Evolutionary conservation across 2,113 vertebrate species (phyloP), one percentile per base, ranked within the genome.

Genomic region (Aix galericulata): DNA sequence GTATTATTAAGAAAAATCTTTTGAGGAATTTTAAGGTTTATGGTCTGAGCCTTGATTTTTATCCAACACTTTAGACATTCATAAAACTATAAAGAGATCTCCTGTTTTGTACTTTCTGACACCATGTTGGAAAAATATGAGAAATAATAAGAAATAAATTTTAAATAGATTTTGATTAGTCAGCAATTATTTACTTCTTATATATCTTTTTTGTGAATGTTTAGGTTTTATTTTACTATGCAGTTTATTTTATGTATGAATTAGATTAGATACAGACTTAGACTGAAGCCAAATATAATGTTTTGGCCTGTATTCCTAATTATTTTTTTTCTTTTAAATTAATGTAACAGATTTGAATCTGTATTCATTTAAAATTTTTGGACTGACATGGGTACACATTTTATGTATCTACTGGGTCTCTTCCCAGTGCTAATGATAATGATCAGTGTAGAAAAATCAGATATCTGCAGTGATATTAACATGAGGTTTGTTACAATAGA

Each of bases 41-140:
- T 89, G 62, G 83, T 75, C 59, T 73, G 44, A 94, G 76, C 23
- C 82, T 92, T 95, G 34, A 77, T 94, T 93, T 91, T 94, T 96
- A 94, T 82, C 15, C 48, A 71, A 84, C 60, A 88, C 58, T 93
- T 96, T 73, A 92, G 93, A 94, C 46, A 82, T 26, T n/a, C 2
- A 50, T 80, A 72, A 67, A 92, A 90, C 71, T 82, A 42, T 36
- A 94, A 83, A 77, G 26, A 83, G 2, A 13, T 75, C 50, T 97
- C n/a, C 27, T 83, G n/a, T 17, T 95, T 86, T 92, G 11, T 85
- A 58, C 7, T 78, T 90, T 94, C 72, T 90, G 55, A 13, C 63
- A 69, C 20, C 86, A 58, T 78, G 40, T 38, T 94, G 27, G 48
- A 75, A 94, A 94, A 59, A 68, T 74, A 62, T 89, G 73, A 95